Conservation (phyloP, 2,888 invertebrate genomes). For the Euzetes globulus region DNA sequence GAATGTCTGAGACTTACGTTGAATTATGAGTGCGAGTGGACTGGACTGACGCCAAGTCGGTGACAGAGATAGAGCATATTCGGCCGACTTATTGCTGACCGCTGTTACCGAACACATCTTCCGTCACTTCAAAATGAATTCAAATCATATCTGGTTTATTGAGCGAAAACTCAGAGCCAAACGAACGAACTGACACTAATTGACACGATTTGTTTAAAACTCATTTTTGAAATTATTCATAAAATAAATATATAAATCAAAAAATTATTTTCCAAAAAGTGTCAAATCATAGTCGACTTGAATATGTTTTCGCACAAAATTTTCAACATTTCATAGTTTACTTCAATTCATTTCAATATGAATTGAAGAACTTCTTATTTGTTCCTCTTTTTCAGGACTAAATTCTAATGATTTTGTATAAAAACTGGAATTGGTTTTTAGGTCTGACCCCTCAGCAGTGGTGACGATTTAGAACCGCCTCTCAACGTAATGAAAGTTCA, state of each 20-base stretch:
- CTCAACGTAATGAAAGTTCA: neutral
- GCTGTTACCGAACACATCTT: neutral
- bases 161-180: too few relatives aligned
- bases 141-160: too few relatives aligned
- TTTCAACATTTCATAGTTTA: too few relatives aligned
- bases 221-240: neutral
- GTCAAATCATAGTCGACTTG: neutral
- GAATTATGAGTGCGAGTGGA: neutral
- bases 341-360: too few relatives aligned
- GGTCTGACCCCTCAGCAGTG: conserved; percentile 1
- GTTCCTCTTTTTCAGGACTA: neutral
- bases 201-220: neutral
- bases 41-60: neutral
- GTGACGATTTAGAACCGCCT: neutral
- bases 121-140: neutral
- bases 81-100: neutral
- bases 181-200: neutral
- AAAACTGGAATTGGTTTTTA: neutral
- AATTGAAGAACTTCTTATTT: neutral
- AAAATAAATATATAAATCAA: neutral
- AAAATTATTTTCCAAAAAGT: neutral
- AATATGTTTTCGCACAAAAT: neutral
- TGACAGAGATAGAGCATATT: neutral
- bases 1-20: neutral
- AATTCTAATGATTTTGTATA: neutral